A percentile compares a stretch with the other conserved stretches of the same genome.
These are phyloP conservation scores for Typhlichthys subterraneus DNA, from an alignment of 2,797 vertebrate genomes.

Conservation along the genomic window DNA sequence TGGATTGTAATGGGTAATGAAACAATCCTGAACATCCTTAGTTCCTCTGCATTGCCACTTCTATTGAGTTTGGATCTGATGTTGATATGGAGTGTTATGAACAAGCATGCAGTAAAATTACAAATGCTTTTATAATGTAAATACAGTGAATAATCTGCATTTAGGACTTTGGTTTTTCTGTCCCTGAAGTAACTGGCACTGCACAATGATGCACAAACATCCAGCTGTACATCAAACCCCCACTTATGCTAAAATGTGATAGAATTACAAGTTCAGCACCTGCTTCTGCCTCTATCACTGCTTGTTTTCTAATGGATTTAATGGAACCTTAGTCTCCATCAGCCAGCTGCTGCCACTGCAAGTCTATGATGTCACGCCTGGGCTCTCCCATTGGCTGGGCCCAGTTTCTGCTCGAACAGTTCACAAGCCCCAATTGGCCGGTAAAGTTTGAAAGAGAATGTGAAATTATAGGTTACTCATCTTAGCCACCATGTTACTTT, in stretches of 20 bases:
- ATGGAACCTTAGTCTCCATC: slow-evolving; percentile 56
- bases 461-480: slow-evolving; percentile 81
- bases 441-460: slow-evolving; percentile 68
- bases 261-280: slow-evolving; percentile 49
- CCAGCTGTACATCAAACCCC: slow-evolving; percentile 35
- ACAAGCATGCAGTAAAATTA: slow-evolving; percentile 27
- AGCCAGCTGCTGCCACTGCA: slow-evolving; percentile 55
- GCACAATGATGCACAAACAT: slow-evolving; percentile 47
- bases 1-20: slow-evolving; percentile 35
- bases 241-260: slow-evolving; percentile 55
- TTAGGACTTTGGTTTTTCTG: slow-evolving; percentile 46
- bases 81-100: slow-evolving; percentile 36
- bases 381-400: slow-evolving; percentile 59
- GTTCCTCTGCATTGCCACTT: slow-evolving; percentile 24
- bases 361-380: slow-evolving; percentile 69
- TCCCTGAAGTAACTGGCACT: slow-evolving; percentile 50
- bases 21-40: slow-evolving; percentile 37
- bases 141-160: slow-evolving; percentile 24
- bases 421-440: slow-evolving; percentile 58
- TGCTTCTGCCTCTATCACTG: slow-evolving; percentile 29
- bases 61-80: slow-evolving; percentile 34
- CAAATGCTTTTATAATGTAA: slow-evolving; percentile 49
- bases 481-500: slow-evolving; percentile 72
- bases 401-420: slow-evolving; percentile 51
- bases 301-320: slow-evolving; percentile 59